Evolutionary conservation across 1,140 invertebrate genomes (phyloP).

Genomic region (Asbolus verrucosus): DNA sequence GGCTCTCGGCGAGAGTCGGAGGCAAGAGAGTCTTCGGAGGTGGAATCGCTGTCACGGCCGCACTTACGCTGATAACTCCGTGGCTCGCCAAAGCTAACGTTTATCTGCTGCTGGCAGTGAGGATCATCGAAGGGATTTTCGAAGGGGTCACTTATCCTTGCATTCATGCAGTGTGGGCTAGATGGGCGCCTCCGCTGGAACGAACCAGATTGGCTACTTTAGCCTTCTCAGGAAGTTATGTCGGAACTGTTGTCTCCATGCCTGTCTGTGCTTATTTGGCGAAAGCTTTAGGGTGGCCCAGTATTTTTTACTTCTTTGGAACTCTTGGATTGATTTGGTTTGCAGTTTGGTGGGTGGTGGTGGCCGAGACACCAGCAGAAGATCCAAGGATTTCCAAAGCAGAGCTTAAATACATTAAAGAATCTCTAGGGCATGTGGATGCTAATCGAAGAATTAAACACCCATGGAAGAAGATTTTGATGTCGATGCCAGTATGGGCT

Average conservation of each 20-base stretch:
- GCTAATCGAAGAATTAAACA: conserved; percentile 68
- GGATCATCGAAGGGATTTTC: conserved; percentile 89
- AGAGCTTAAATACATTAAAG: conserved; percentile 83
- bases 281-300: conserved; percentile 82
- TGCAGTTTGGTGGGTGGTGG: conserved; percentile 75
- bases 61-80: conserved; percentile 87
- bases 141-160: conserved; percentile 94
- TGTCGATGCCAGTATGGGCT: conserved; percentile 89
- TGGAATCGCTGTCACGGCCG: conserved; percentile 83
- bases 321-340: conserved; percentile 79
- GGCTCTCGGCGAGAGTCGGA: conserved; percentile 69
- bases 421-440: conserved; percentile 61
- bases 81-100: conserved; percentile 78
- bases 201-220: conserved; percentile 81
- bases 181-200: conserved; percentile 89
- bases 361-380: conserved; percentile 81
- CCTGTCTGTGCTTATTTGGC: conserved; percentile 80
- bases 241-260: conserved; percentile 85
- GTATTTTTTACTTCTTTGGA: conserved; percentile 90
- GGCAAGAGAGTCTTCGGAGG: conserved; percentile 80
- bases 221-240: conserved; percentile 85
- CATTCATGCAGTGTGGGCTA: conserved; percentile 88
- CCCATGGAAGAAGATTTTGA: conserved; percentile 86
- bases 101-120: conserved; percentile 77
- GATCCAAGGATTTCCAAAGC: conserved; percentile 80